Percentiles rank a stretch among this genome's conserved stretches.
These are phyloP conservation scores for Drosophila cardini DNA, from an alignment of 1,140 invertebrate genomes.

Conservation along the genomic window DNA sequence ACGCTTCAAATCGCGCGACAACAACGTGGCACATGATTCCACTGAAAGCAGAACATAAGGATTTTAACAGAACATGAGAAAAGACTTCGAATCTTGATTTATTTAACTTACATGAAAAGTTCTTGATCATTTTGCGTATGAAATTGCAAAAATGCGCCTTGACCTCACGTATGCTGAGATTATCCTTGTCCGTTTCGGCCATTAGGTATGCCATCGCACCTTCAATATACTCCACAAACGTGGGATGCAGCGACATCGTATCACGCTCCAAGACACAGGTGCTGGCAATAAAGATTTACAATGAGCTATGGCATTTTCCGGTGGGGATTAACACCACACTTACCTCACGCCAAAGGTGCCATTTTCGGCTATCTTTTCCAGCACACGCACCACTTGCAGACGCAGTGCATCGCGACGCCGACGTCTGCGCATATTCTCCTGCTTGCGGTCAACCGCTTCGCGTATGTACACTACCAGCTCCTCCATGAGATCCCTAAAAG, in stretches of 20 bases:
- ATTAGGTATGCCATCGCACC: conserved; percentile 96
- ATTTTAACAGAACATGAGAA: conserved; percentile 27
- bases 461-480: conserved; percentile 95
- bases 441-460: conserved; percentile 98
- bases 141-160: conserved; percentile 98
- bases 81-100: no score
- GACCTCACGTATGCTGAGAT: conserved; percentile 91
- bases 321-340: conserved; percentile 38
- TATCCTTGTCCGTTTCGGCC: conserved; percentile 95
- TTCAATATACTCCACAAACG: conserved; percentile 97
- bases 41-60: conserved; percentile 87
- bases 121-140: conserved; percentile 96
- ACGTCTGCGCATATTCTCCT: conserved; percentile 96
- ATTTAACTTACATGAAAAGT: conserved; percentile 91
- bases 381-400: conserved; percentile 94
- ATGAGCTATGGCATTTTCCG: neutral
- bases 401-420: conserved; percentile 96
- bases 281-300: conserved; percentile 85
- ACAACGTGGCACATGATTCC: conserved; percentile 92
- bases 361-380: conserved; percentile 96
- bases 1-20: conserved; percentile 94
- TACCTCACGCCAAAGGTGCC: conserved; percentile 96
- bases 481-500: conserved; percentile 95
- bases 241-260: conserved; percentile 92
- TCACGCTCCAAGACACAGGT: conserved; percentile 93